A percentile compares a stretch with the other conserved stretches of the same genome.
phyloP scores from a whole-genome alignment of 2,797 vertebrate genomes.

The Coracias cyanogaster region DNA sequence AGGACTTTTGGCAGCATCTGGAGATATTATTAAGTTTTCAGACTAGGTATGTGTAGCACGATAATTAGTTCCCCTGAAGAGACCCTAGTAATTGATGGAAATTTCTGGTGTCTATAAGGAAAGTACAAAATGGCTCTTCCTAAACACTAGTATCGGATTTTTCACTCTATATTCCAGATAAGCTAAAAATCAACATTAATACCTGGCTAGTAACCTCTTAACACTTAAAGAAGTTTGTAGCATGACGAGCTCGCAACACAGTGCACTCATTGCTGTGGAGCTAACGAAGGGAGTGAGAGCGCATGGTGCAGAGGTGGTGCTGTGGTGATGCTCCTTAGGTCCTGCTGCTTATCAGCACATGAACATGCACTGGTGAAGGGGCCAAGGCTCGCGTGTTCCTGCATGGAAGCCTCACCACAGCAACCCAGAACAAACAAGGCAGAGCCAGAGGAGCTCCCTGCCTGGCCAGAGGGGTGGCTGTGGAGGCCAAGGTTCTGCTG shows the following conservation, averaged over 20 bases:
- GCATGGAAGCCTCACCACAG: neutral
- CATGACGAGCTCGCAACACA: neutral
- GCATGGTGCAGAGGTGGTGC: fast-evolving
- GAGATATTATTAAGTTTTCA: conserved; percentile 57
- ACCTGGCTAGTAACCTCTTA: neutral
- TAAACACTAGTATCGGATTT: neutral
- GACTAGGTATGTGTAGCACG: neutral
- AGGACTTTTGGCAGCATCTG: conserved; percentile 36
- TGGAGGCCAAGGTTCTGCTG: neutral
- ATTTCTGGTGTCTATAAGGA: neutral
- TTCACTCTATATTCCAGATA: neutral
- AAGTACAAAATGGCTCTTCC: neutral
- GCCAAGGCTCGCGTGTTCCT: neutral
- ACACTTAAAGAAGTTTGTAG: neutral
- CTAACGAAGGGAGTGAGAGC: fast-evolving
- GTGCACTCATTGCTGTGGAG: neutral
- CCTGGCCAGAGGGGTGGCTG: neutral
- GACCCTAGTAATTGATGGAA: conserved; percentile 40
- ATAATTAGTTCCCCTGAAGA: conserved; percentile 60
- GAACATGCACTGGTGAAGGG: fast-evolving
- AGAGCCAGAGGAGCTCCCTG: neutral
- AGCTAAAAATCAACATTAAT: neutral
- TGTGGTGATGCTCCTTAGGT: neutral
- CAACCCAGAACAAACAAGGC: neutral
- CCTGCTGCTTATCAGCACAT: neutral